Conservation (phyloP, 2,888 invertebrate species). For the Eledona agricola region DNA sequence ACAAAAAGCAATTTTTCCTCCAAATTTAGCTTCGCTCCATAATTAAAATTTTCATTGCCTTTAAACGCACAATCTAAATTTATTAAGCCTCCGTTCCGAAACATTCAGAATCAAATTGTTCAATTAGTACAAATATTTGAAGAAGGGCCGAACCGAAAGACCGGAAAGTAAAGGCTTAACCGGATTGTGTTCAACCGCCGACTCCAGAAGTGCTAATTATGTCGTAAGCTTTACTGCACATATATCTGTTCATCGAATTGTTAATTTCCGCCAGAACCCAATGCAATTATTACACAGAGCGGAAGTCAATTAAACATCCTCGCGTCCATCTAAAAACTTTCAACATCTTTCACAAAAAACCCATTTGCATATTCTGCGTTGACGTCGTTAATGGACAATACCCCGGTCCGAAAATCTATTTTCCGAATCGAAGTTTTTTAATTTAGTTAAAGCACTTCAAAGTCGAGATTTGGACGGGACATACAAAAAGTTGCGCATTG, state of each 20-base stretch:
- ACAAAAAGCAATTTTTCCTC: too few relatives aligned
- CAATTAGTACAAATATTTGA: slow-evolving; percentile 12
- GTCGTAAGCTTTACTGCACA: slow-evolving; percentile 17
- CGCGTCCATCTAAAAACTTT: too few relatives aligned
- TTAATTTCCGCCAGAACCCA: slow-evolving; percentile 10
- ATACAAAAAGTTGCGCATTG: too few relatives aligned
- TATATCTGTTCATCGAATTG: slow-evolving; percentile 19
- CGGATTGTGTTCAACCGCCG: slow-evolving; percentile 10
- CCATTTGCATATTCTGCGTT: too few relatives aligned
- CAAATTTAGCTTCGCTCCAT: too few relatives aligned
- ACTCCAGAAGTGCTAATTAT: slow-evolving; percentile 18
- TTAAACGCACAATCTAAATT: too few relatives aligned
- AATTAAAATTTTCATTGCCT: too few relatives aligned
- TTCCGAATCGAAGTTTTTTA: slow-evolving; percentile 8
- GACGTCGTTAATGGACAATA: slow-evolving; percentile 5
- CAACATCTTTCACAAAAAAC: too few relatives aligned
- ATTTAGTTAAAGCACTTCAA: slow-evolving; percentile 9
- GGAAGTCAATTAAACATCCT: too few relatives aligned
- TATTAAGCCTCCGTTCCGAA: too few relatives aligned
- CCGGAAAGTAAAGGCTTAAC: slow-evolving; percentile 21
- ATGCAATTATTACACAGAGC: too few relatives aligned
- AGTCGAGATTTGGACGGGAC: slow-evolving; percentile 5
- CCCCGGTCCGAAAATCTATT: not conserved
- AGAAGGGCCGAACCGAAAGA: slow-evolving; percentile 14
- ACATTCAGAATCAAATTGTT: slow-evolving; percentile 8